phyloP scores from a whole-genome alignment of 1,140 invertebrate species.

The Rhizoglyphus robini region DNA sequence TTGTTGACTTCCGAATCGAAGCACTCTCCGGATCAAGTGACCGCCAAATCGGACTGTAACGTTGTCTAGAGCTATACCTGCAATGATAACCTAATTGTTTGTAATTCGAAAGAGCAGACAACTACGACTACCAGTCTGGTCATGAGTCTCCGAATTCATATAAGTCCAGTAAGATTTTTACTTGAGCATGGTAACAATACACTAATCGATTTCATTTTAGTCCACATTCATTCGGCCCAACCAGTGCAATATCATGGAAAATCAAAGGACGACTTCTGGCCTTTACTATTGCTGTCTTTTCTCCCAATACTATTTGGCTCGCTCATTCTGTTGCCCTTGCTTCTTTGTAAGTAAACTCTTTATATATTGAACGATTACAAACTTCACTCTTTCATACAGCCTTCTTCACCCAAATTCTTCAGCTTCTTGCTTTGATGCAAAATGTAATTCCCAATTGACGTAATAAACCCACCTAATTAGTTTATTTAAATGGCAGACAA shows the following conservation, averaged over 20 bases:
- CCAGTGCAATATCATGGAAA: neutral
- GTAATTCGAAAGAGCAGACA: no score
- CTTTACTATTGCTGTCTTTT: neutral
- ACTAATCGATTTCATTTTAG: neutral
- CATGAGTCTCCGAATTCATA: no score
- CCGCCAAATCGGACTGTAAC: neutral
- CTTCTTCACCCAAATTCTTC: conserved; percentile 7
- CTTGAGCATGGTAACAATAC: no score
- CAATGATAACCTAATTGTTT: no score
- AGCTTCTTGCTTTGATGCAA: conserved; percentile 8
- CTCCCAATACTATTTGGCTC: conserved; percentile 3
- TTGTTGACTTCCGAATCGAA: neutral
- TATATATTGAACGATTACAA: neutral
- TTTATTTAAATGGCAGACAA: neutral
- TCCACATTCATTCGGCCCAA: conserved; percentile 9
- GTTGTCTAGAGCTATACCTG: no score
- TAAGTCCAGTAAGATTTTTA: no score
- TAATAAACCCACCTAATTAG: no score
- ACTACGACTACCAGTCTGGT: no score
- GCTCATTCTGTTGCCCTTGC: neutral
- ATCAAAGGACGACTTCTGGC: neutral
- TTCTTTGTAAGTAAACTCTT: conserved; percentile 7
- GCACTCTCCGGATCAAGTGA: neutral
- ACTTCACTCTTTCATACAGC: neutral
- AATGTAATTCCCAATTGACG: neutral